Percentiles rank a stretch among this genome's conserved stretches.
Conservation (phyloP, 2,797 vertebrate species). For the Microctenopoma lineatum region DNA sequence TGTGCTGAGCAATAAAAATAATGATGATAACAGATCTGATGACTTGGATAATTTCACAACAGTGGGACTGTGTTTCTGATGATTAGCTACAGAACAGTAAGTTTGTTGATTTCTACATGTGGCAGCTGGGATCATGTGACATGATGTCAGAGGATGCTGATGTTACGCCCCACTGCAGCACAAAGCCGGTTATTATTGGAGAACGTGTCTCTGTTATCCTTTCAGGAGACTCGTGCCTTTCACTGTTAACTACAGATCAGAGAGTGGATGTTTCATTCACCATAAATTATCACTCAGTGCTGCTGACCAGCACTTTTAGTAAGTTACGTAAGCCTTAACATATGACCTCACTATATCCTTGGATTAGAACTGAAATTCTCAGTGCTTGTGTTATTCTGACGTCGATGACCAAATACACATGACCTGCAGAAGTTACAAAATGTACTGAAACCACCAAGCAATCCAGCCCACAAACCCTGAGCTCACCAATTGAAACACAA, state of each 20-base stretch:
- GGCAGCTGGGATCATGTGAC: constrained; percentile 68
- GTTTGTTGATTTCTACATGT: constrained; percentile 64
- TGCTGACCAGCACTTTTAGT: constrained; percentile 28
- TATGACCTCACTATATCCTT: constrained; percentile 13
- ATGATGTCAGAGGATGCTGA: constrained; percentile 73
- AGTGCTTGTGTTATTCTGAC: constrained; percentile 13
- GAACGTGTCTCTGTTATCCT: constrained; percentile 42
- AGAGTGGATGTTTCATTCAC: constrained; percentile 17
- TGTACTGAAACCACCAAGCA: not conserved
- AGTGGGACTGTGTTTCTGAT: not conserved
- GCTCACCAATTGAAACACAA: constrained; percentile 3
- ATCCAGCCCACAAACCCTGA: not conserved
- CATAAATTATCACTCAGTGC: constrained; percentile 14
- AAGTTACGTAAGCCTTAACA: constrained; percentile 4
- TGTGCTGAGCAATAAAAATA: not conserved
- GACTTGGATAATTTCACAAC: not conserved
- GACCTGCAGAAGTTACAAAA: not conserved
- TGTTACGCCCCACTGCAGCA: constrained; percentile 52
- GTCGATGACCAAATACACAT: not conserved
- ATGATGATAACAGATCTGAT: not conserved
- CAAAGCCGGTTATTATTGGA: constrained; percentile 73
- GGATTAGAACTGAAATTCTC: constrained; percentile 9
- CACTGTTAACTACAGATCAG: constrained; percentile 48
- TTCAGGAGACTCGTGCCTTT: constrained; percentile 31
- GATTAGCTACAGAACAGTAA: constrained; percentile 35